Conservation (phyloP, 1,140 invertebrate species). For the Drosophila tani region DNA sequence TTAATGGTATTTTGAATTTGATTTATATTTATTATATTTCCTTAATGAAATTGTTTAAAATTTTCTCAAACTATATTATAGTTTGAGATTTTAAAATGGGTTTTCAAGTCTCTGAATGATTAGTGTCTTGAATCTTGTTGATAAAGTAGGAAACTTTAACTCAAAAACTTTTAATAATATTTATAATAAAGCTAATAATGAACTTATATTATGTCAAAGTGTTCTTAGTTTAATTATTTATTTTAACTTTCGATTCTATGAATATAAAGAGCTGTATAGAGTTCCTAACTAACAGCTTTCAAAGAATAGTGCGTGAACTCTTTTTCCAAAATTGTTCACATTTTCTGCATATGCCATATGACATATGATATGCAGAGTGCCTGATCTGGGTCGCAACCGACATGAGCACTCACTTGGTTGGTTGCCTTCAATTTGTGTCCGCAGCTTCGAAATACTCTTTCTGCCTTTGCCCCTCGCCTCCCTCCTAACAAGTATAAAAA, state of each 20-base stretch:
- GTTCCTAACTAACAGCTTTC: not conserved
- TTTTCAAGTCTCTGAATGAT: no score
- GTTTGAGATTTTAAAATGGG: no score
- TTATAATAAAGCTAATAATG: no score
- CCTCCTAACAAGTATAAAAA: slow-evolving; percentile 32
- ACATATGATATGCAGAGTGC: not conserved
- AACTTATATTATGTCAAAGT: no score
- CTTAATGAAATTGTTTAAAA: no score
- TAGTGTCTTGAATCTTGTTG: no score
- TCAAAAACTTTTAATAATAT: no score
- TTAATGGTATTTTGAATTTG: no score
- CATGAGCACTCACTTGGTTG: not conserved
- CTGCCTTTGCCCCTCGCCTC: not conserved
- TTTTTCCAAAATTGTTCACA: not conserved
- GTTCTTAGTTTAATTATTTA: no score
- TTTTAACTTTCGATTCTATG: not conserved
- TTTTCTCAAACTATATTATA: no score
- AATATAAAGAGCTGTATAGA: not conserved
- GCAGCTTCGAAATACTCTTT: slow-evolving; percentile 11
- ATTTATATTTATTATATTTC: no score
- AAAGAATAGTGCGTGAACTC: not conserved
- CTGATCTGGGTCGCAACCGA: slow-evolving; percentile 6
- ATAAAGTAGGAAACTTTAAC: no score
- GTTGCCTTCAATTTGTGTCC: slow-evolving; percentile 12
- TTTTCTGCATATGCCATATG: not conserved